phyloP scores from a whole-genome alignment of 1,140 invertebrate species.

The Protaetia brevitarsis region DNA sequence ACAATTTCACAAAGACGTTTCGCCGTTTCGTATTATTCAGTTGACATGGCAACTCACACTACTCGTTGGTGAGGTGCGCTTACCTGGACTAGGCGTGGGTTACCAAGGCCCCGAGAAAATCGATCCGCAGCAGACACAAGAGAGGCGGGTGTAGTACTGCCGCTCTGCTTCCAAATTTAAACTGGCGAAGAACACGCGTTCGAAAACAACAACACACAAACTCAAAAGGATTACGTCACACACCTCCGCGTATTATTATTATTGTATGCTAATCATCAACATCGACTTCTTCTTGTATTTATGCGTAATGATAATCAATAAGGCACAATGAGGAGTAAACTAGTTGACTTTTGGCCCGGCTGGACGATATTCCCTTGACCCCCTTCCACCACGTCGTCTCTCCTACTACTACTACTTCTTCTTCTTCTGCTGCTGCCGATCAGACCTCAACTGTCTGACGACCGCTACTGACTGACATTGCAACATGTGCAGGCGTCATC shows the following conservation, averaged over 20 bases:
- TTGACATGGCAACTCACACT: slow-evolving; percentile 34
- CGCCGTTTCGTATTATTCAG: slow-evolving; percentile 25
- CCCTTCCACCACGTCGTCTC: neutral
- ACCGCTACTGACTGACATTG: too few species aligned
- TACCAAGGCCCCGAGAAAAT: slow-evolving; percentile 23
- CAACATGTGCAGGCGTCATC: neutral
- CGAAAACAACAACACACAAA: neutral
- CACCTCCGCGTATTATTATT: neutral
- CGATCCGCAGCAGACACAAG: neutral
- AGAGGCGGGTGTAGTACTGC: neutral
- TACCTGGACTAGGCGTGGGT: slow-evolving; percentile 29
- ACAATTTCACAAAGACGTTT: slow-evolving; percentile 24
- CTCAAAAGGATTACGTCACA: neutral
- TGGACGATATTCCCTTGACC: slow-evolving; percentile 1
- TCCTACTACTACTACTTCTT: neutral
- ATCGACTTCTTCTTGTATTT: neutral
- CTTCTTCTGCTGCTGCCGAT: neutral
- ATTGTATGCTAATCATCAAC: slow-evolving; percentile 7
- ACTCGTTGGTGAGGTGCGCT: slow-evolving; percentile 21
- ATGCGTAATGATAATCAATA: too few species aligned
- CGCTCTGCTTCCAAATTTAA: slow-evolving; percentile 12
- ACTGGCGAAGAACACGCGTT: neutral
- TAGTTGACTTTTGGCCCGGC: neutral
- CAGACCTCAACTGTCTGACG: too few species aligned
- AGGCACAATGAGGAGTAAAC: slow-evolving; percentile 4